These are phyloP conservation scores for Quiscalus mexicanus DNA, from an alignment of 2,113 vertebrate genomes.

Conservation along the genomic window DNA sequence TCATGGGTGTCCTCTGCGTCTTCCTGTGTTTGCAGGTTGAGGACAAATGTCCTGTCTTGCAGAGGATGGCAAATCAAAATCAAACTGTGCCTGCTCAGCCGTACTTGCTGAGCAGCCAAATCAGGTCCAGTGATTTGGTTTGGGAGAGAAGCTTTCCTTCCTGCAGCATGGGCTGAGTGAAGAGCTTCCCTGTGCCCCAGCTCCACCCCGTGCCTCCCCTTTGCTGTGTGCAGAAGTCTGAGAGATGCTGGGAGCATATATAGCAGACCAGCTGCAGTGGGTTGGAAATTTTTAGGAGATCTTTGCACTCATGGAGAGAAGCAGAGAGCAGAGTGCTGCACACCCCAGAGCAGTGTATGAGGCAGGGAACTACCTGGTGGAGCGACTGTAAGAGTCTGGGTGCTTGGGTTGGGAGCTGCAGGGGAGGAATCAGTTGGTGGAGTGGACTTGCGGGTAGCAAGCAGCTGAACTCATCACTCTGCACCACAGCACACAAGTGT, in stretches of 20 bases:
- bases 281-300: neutral
- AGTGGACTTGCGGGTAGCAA: neutral
- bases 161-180: neutral
- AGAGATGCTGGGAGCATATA: neutral
- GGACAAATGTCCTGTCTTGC: neutral
- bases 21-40: neutral
- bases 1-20: neutral
- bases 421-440: rapidly evolving
- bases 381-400: rapidly evolving
- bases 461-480: neutral
- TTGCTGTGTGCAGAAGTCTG: neutral
- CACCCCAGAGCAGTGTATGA: neutral
- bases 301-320: neutral
- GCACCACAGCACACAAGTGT: neutral
- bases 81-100: neutral
- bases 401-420: rapidly evolving
- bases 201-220: neutral
- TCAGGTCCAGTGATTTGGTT: neutral
- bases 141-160: neutral
- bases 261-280: neutral
- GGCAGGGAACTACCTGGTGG: neutral
- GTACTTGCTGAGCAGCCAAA: neutral
- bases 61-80: neutral
- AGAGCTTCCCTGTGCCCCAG: neutral
- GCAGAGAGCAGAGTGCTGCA: neutral